Percentiles rank a stretch among this genome's conserved stretches.
Conservation (phyloP, 2,888 invertebrate genomes). For the Hirtodrosophila cameraria region DNA sequence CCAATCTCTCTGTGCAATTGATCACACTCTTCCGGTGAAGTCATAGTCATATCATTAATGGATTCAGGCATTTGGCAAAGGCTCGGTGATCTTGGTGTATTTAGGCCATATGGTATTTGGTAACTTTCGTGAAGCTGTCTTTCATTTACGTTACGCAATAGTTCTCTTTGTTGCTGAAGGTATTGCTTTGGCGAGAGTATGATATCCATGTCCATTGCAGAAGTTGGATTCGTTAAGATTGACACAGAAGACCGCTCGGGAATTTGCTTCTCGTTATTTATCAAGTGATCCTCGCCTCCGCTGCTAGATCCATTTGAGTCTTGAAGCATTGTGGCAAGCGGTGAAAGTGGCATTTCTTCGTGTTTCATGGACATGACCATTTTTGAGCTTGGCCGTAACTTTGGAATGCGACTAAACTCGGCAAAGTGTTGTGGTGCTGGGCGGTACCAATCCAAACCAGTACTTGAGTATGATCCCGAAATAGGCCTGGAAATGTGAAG, state of each 20-base stretch:
- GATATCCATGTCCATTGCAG: slow-evolving; percentile 51
- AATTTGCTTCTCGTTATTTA: slow-evolving; percentile 22
- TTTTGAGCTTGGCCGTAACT: slow-evolving; percentile 82
- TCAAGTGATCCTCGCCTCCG: slow-evolving; percentile 78
- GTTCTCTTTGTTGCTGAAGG: slow-evolving; percentile 60
- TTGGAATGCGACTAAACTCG: slow-evolving; percentile 83
- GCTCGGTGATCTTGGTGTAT: slow-evolving; percentile 35
- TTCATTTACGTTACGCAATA: slow-evolving; percentile 12
- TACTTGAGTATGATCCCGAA: slow-evolving; percentile 79
- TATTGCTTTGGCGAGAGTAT: slow-evolving; percentile 73
- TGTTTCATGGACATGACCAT: slow-evolving; percentile 83
- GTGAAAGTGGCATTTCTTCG: slow-evolving; percentile 81
- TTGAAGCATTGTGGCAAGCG: slow-evolving; percentile 82
- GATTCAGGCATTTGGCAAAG: slow-evolving; percentile 17
- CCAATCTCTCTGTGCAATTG: slow-evolving; percentile 31
- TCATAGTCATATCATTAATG: slow-evolving; percentile 22
- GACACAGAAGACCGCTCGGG: slow-evolving; percentile 70
- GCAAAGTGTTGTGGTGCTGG: slow-evolving; percentile 78
- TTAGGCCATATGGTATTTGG: slow-evolving; percentile 43
- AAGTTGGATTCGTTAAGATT: slow-evolving; percentile 20
- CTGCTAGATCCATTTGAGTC: slow-evolving; percentile 83
- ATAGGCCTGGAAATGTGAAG: slow-evolving; percentile 47
- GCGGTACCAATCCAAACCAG: slow-evolving; percentile 80
- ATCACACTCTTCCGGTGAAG: slow-evolving; percentile 10
- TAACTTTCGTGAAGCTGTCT: slow-evolving; percentile 37